phyloP scores from a whole-genome alignment of 1,140 invertebrate genomes.

The Pseudomyrmex pallidus region DNA sequence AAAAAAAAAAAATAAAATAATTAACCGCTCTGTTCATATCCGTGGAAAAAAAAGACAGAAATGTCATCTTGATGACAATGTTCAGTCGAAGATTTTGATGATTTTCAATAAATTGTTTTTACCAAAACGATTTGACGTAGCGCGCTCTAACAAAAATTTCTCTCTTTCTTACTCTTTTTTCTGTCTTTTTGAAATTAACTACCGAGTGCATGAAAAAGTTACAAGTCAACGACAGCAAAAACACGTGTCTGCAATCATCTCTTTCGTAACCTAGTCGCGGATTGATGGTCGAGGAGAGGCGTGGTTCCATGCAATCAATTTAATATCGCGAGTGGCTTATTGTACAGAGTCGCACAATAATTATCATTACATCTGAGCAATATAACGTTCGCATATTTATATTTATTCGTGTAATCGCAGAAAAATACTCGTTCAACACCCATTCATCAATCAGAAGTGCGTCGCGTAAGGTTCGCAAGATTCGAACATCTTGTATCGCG shows the following conservation, averaged over 20 bases:
- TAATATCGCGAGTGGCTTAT: background rate
- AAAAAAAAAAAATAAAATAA: too few species aligned
- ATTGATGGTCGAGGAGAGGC: slow-evolving; percentile 2
- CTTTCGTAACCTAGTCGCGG: background rate
- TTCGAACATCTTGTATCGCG: background rate
- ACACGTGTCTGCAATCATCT: slow-evolving; percentile 5
- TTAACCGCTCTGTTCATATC: too few species aligned
- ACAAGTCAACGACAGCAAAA: slow-evolving; percentile 29
- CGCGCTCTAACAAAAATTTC: background rate
- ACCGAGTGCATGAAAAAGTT: background rate
- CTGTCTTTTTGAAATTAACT: background rate
- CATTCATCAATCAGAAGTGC: background rate
- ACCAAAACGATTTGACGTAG: too few species aligned
- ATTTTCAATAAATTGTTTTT: too few species aligned
- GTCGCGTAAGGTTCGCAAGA: background rate
- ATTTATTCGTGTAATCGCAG: background rate
- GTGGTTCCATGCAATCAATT: background rate
- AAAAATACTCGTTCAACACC: background rate
- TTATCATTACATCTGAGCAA: background rate
- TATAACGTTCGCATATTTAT: background rate
- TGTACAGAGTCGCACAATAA: background rate
- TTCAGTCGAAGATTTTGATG: too few species aligned
- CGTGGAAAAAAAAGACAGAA: too few species aligned
- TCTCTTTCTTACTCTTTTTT: background rate
- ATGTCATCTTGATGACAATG: too few species aligned